These are phyloP conservation scores for Ptychochromis oligacanthus DNA, from an alignment of 2,113 vertebrate genomes.

Conservation along the genomic window DNA sequence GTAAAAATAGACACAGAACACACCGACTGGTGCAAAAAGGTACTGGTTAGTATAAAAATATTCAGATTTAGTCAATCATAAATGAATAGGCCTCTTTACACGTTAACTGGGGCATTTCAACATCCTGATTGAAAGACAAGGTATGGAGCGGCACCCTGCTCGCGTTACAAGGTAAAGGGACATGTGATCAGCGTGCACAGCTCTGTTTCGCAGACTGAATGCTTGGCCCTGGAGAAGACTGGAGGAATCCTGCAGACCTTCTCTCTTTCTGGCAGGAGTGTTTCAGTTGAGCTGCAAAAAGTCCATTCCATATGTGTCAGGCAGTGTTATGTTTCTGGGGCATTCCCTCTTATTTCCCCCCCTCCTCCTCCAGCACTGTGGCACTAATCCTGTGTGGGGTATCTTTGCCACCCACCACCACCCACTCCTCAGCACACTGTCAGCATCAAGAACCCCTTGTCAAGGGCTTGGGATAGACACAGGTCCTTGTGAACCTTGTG, in stretches of 20 bases:
- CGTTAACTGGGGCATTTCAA: conserved; percentile 5
- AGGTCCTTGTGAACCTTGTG: too few species aligned
- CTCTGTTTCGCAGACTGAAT: conserved; percentile 57
- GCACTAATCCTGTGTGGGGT: conserved; percentile 65
- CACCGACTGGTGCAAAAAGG: background rate
- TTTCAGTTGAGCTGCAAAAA: conserved; percentile 14
- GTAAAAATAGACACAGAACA: background rate
- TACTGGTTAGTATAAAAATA: background rate
- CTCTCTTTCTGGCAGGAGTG: conserved; percentile 52
- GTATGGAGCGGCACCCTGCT: background rate
- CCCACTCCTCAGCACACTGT: background rate
- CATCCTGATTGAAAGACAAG: conserved; percentile 1
- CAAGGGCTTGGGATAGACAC: too few species aligned
- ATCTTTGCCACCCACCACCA: conserved; percentile 37
- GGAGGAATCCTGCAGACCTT: conserved; percentile 42
- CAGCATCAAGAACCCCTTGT: conserved; percentile 2
- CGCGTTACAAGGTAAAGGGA: background rate
- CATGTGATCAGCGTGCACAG: conserved; percentile 6
- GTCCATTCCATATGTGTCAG: conserved; percentile 72
- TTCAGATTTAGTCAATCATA: background rate
- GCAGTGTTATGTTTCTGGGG: conserved; percentile 70
- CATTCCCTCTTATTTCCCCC: conserved; percentile 58
- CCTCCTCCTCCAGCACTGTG: conserved; percentile 24
- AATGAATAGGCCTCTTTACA: background rate
- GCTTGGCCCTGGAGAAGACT: conserved; percentile 42